Conservation (phyloP, 2,797 vertebrate genomes). For the Poecilia wingei region DNA sequence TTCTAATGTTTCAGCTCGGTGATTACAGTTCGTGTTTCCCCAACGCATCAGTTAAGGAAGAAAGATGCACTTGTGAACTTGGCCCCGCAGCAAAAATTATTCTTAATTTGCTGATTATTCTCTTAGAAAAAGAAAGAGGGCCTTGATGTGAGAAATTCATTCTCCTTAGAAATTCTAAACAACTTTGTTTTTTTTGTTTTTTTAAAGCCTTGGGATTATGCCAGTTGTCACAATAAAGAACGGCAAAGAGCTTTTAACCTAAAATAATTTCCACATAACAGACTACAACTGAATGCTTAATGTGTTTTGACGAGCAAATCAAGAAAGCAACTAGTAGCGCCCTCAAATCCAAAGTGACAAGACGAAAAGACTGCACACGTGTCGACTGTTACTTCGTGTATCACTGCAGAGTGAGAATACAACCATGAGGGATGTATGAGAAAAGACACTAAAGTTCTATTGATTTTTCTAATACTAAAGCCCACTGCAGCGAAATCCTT, state of each 20-base stretch:
- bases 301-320: not conserved
- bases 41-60: not conserved
- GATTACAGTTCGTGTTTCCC: not conserved
- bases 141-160: not conserved
- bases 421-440: not conserved
- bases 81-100: not conserved
- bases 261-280: not conserved
- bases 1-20: not conserved
- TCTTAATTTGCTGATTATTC: not conserved
- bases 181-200: not conserved
- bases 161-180: constrained; percentile 1
- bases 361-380: not conserved
- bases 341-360: not conserved
- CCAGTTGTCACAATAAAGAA: not conserved
- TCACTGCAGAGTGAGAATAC: not conserved
- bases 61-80: not conserved
- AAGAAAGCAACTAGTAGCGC: not conserved
- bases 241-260: not conserved
- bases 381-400: not conserved
- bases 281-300: not conserved
- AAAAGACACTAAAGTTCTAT: not conserved
- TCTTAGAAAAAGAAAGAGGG: not conserved
- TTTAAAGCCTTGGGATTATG: not conserved
- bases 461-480: not conserved
- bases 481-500: not conserved